Evolutionary conservation across 2,888 invertebrate species (phyloP).

Genomic region (Acrocera orbiculus): DNA sequence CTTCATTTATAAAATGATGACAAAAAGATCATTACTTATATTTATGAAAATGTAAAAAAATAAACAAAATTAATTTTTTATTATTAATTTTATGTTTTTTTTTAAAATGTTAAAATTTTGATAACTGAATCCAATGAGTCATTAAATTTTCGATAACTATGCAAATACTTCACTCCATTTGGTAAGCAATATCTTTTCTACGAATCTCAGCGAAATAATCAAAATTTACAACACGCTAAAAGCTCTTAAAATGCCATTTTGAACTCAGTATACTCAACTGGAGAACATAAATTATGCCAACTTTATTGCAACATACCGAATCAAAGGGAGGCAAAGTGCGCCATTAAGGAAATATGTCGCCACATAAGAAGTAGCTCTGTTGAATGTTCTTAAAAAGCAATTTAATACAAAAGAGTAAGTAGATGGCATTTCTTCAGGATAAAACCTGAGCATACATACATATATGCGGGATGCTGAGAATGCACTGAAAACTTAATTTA

Average conservation of each 20-base stretch:
- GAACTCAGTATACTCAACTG: slow-evolving; percentile 8
- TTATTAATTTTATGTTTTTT: too few species aligned
- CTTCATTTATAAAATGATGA: too few species aligned
- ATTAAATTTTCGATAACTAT: slow-evolving; percentile 5
- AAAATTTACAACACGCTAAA: slow-evolving; percentile 7
- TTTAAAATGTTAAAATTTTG: too few species aligned
- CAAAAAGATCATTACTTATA: too few species aligned
- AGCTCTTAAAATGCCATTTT: slow-evolving; percentile 10
- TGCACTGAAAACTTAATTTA: too few species aligned
- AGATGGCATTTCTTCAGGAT: too few species aligned
- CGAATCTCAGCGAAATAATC: slow-evolving; percentile 7
- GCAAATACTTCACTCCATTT: not conserved
- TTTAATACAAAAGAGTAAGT: too few species aligned
- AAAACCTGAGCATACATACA: too few species aligned
- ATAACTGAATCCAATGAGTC: slow-evolving; percentile 5
- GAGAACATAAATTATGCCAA: slow-evolving; percentile 11
- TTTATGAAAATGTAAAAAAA: too few species aligned
- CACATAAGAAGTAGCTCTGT: slow-evolving; percentile 11
- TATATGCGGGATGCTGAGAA: too few species aligned
- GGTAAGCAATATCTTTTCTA: not conserved
- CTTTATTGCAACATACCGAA: slow-evolving; percentile 9
- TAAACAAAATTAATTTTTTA: too few species aligned
- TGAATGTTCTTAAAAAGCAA: slow-evolving; percentile 11
- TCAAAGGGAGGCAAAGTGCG: slow-evolving; percentile 7
- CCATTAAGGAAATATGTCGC: slow-evolving; percentile 12